phyloP scores from a whole-genome alignment of 2,888 invertebrate genomes.

The Timema cristinae region DNA sequence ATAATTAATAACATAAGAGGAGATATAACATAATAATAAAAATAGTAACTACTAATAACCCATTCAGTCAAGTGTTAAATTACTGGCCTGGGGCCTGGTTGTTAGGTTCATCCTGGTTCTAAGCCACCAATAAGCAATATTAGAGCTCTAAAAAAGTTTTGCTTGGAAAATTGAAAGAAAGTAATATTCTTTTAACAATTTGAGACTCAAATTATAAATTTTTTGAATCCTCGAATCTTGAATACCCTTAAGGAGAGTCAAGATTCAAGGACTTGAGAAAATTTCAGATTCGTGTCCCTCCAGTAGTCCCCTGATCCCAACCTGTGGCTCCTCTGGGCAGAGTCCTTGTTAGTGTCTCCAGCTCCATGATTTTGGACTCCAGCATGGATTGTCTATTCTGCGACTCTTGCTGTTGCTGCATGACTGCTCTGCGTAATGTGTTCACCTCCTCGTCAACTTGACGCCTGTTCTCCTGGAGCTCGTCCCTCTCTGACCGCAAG shows the following conservation, averaged over 20 bases:
- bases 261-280: too few species aligned
- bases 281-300: too few species aligned
- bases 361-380: conserved; percentile 85
- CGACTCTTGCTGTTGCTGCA: conserved; percentile 84
- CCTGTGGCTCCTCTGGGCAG: conserved; percentile 56
- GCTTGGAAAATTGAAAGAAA: too few species aligned
- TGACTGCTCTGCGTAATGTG: conserved; percentile 70
- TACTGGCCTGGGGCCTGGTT: too few species aligned
- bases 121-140: too few species aligned
- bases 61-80: too few species aligned
- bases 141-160: too few species aligned
- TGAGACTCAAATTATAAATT: too few species aligned
- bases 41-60: background rate
- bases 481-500: conserved; percentile 75
- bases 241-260: too few species aligned
- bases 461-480: conserved; percentile 69
- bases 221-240: too few species aligned
- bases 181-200: too few species aligned
- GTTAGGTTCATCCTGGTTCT: too few species aligned
- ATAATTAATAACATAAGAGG: background rate
- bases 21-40: background rate
- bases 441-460: conserved; percentile 77
- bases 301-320: background rate
- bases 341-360: conserved; percentile 79
- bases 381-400: conserved; percentile 82